Evolutionary conservation across 2,113 vertebrate species (phyloP).

Genomic region (Antigone vipio): DNA sequence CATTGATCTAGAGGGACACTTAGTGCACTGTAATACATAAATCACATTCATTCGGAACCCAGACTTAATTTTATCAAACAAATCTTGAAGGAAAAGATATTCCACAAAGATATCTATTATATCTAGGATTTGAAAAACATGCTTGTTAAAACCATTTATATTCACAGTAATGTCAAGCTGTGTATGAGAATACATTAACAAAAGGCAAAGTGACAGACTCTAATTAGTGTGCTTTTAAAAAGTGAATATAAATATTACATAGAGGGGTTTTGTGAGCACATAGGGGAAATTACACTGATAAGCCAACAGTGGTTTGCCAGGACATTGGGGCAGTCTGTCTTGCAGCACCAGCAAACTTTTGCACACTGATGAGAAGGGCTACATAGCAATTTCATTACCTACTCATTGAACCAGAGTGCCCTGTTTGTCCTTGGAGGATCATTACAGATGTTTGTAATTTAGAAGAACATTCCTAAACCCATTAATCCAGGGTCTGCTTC

Average conservation of each 20-base stretch:
- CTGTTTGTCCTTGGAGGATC: constrained; percentile 15
- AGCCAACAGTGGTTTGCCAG: background rate
- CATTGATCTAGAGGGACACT: background rate
- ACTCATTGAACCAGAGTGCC: background rate
- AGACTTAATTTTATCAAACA: background rate
- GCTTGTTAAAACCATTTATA: background rate
- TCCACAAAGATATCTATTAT: background rate
- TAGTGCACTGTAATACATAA: background rate
- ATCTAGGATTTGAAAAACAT: background rate
- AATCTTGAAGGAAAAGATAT: constrained; percentile 1
- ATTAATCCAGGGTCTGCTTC: background rate
- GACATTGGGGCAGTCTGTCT: background rate
- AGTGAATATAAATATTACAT: background rate
- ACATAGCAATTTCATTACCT: constrained; percentile 11
- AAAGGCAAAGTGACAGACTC: background rate
- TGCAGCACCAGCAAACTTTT: background rate
- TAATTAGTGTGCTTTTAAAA: constrained; percentile 15
- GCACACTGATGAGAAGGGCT: background rate
- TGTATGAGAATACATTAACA: background rate
- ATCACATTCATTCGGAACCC: background rate
- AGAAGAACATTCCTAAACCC: background rate
- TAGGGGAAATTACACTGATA: background rate
- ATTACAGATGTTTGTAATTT: constrained; percentile 29
- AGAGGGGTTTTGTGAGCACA: background rate
- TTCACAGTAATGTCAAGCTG: background rate